phyloP scores from a whole-genome alignment of 2,888 invertebrate genomes.

The Ormyrus thymus region DNA sequence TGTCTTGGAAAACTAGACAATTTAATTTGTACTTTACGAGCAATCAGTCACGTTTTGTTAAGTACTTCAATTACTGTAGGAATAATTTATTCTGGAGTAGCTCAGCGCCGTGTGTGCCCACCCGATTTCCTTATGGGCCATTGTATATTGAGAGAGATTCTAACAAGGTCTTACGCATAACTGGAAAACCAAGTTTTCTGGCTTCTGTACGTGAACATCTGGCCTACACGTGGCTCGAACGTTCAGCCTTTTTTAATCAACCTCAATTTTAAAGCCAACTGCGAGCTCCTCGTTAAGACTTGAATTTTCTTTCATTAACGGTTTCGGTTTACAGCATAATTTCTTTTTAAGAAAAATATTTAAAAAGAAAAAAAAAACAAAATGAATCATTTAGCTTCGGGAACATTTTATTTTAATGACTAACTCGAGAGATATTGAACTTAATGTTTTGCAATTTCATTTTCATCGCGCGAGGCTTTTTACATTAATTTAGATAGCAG shows the following conservation, averaged over 20 bases:
- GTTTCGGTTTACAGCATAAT: too few relatives aligned
- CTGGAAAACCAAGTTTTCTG: constrained; percentile 13
- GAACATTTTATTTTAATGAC: too few relatives aligned
- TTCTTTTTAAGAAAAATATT: too few relatives aligned
- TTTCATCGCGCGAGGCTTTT: too few relatives aligned
- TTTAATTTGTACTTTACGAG: constrained; percentile 2
- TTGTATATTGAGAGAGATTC: not conserved
- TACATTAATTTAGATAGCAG: too few relatives aligned
- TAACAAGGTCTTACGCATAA: not conserved
- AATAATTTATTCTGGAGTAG: not conserved
- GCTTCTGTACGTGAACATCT: constrained; percentile 1
- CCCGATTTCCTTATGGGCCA: not conserved
- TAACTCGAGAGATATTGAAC: too few relatives aligned
- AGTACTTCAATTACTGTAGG: constrained; percentile 1
- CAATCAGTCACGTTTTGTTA: constrained; percentile 6
- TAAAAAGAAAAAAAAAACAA: too few relatives aligned
- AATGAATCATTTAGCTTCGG: too few relatives aligned
- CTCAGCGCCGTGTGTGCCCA: not conserved
- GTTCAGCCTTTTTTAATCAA: constrained; percentile 9
- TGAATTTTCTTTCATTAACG: too few relatives aligned
- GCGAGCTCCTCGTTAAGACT: not conserved
- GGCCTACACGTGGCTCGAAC: not conserved
- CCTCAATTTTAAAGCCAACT: not conserved
- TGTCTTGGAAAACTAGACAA: not conserved
- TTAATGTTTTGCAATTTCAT: too few relatives aligned